Evolutionary conservation across 2,113 vertebrate species (phyloP).

Genomic region (Sander lucioperca): DNA sequence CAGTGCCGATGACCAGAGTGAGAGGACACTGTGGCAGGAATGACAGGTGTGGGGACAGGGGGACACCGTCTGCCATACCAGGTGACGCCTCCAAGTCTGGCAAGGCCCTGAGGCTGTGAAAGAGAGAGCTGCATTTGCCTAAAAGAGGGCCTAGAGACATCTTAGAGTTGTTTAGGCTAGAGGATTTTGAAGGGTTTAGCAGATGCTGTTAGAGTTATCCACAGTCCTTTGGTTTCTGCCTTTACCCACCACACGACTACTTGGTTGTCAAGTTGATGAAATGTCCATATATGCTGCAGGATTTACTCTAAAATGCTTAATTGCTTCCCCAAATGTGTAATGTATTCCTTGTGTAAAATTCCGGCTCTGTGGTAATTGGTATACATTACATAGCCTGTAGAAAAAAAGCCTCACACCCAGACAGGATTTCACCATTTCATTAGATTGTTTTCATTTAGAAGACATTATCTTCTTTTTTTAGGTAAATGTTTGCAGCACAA

Average conservation of each 20-base stretch:
- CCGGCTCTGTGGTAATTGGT: not conserved
- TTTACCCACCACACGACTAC: not conserved
- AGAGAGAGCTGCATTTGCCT: constrained; percentile 25
- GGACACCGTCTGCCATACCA: constrained; percentile 54
- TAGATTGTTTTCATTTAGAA: constrained; percentile 14
- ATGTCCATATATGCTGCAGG: not conserved
- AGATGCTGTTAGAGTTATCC: not conserved
- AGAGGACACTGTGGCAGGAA: constrained; percentile 49
- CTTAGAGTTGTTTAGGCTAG: not conserved
- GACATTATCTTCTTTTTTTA: not conserved
- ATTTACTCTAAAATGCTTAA: constrained; percentile 4
- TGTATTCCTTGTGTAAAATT: constrained; percentile 27
- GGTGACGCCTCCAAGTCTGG: constrained; percentile 59
- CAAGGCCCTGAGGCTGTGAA: constrained; percentile 33
- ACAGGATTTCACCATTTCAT: constrained; percentile 32
- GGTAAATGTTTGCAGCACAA: constrained; percentile 8
- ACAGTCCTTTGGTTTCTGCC: not conserved
- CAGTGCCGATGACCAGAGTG: constrained; percentile 27
- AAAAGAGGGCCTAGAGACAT: constrained; percentile 16
- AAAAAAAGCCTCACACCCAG: constrained; percentile 33
- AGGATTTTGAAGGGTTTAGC: not conserved
- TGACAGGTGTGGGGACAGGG: constrained; percentile 60
- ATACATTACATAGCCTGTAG: constrained; percentile 11
- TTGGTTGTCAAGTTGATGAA: not conserved
- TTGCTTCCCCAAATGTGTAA: not conserved